Conservation (phyloP, 1,140 invertebrate species). For the Drosophila athabasca region DNA sequence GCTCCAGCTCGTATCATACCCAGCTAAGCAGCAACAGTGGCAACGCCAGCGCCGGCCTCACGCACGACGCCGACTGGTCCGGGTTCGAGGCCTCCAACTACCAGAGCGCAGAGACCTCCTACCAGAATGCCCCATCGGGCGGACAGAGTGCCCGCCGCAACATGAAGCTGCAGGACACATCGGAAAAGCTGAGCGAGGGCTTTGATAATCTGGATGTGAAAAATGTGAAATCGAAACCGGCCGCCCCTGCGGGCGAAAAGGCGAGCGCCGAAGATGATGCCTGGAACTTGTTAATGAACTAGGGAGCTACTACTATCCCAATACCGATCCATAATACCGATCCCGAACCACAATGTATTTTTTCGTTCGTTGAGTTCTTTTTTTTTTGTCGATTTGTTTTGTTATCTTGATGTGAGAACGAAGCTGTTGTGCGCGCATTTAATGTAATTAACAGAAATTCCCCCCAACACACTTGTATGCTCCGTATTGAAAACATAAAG, state of each 20-base stretch:
- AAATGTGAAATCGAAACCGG: conserved; percentile 69
- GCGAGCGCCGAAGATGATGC: conserved; percentile 85
- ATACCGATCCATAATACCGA: background rate
- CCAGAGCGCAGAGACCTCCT: conserved; percentile 72
- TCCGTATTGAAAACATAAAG: conserved; percentile 25
- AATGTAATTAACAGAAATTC: conserved; percentile 66
- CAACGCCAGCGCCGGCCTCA: conserved; percentile 41
- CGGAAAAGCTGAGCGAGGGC: conserved; percentile 81
- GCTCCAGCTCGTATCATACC: conserved; percentile 75
- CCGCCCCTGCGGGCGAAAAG: conserved; percentile 68
- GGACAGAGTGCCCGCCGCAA: conserved; percentile 59
- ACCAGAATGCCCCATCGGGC: conserved; percentile 74
- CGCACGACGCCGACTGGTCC: conserved; percentile 69
- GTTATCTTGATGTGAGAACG: conserved; percentile 50
- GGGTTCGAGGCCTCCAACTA: conserved; percentile 65
- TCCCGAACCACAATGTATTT: conserved; percentile 31
- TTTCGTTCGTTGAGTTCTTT: conserved; percentile 61
- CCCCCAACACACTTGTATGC: conserved; percentile 28
- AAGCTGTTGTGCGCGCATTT: conserved; percentile 69
- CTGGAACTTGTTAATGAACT: conserved; percentile 86
- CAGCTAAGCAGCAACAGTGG: conserved; percentile 56
- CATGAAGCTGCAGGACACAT: conserved; percentile 71
- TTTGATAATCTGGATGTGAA: conserved; percentile 85
- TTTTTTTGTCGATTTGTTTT: conserved; percentile 45
- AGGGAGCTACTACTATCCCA: conserved; percentile 33